These are phyloP conservation scores for Digitonthophagus gazella DNA, from an alignment of 2,888 invertebrate species.

Conservation along the genomic window DNA sequence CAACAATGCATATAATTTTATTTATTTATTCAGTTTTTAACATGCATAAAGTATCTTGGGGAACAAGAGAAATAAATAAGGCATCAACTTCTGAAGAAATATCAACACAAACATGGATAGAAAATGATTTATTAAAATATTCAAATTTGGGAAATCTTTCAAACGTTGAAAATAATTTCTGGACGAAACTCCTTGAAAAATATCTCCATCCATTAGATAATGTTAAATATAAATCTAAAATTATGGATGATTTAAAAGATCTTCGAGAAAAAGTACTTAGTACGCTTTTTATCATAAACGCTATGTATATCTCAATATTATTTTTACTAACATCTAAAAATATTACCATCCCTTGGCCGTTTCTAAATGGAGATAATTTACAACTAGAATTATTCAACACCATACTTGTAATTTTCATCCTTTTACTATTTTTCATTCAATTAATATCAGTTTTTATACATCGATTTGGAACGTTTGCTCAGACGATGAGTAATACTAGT, in stretches of 20 bases:
- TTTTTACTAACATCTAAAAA: slow-evolving; percentile 73
- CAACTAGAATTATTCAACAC: slow-evolving; percentile 72
- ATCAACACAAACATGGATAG: slow-evolving; percentile 59
- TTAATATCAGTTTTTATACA: slow-evolving; percentile 74
- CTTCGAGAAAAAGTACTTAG: slow-evolving; percentile 67
- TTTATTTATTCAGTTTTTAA: slow-evolving; percentile 91
- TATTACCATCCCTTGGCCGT: slow-evolving; percentile 68
- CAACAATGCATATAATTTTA: slow-evolving; percentile 91
- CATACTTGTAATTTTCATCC: slow-evolving; percentile 73
- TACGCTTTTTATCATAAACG: slow-evolving; percentile 73
- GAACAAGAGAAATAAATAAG: slow-evolving; percentile 76
- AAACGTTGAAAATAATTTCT: slow-evolving; percentile 69
- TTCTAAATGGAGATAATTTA: slow-evolving; percentile 60
- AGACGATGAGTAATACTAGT: slow-evolving; percentile 68
- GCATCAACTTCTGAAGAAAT: slow-evolving; percentile 20
- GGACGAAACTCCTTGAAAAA: slow-evolving; percentile 71
- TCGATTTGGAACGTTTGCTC: slow-evolving; percentile 71
- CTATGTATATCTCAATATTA: slow-evolving; percentile 73
- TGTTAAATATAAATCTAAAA: slow-evolving; percentile 50
- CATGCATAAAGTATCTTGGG: slow-evolving; percentile 92
- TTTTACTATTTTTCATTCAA: slow-evolving; percentile 66
- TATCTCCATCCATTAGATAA: slow-evolving; percentile 74
- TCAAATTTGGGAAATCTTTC: slow-evolving; percentile 66
- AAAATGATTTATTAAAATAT: slow-evolving; percentile 61
- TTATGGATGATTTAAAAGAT: slow-evolving; percentile 55